These are phyloP conservation scores for Sebastes taczanowskii DNA, from an alignment of 2,797 vertebrate genomes.

Conservation along the genomic window DNA sequence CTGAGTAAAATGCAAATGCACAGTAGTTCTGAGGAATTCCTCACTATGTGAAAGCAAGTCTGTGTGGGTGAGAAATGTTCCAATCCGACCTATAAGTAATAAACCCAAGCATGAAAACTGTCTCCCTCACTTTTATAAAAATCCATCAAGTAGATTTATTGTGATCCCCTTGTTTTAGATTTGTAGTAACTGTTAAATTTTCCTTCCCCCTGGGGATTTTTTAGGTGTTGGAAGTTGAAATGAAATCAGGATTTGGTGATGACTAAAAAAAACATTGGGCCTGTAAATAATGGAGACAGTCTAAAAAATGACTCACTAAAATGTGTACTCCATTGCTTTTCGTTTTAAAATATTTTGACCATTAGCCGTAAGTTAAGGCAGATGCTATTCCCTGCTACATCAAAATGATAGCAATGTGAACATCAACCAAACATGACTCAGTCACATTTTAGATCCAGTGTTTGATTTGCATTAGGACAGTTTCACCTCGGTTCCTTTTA, in stretches of 20 bases:
- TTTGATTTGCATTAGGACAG: not conserved
- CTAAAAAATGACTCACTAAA: not conserved
- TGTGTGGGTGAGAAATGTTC: constrained; percentile 1
- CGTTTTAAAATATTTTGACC: not conserved
- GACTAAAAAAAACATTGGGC: not conserved
- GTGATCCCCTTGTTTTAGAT: not conserved
- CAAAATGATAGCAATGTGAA: not conserved
- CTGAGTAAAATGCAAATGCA: constrained; percentile 14
- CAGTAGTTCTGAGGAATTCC: not conserved
- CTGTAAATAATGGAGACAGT: not conserved
- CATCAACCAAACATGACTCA: not conserved
- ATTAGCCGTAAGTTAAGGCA: not conserved
- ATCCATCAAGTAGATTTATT: not conserved
- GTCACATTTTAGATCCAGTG: not conserved
- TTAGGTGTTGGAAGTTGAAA: not conserved
- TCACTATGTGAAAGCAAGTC: not conserved
- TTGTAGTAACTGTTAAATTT: not conserved
- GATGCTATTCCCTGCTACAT: not conserved
- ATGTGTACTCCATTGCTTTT: not conserved
- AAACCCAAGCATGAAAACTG: not conserved
- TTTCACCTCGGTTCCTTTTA: not conserved
- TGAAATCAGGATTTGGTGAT: not conserved
- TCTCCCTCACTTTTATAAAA: not conserved
- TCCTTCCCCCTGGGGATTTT: not conserved
- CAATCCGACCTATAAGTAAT: not conserved